These are phyloP conservation scores for Typhlichthys subterraneus DNA, from an alignment of 2,797 vertebrate genomes.

Conservation along the genomic window DNA sequence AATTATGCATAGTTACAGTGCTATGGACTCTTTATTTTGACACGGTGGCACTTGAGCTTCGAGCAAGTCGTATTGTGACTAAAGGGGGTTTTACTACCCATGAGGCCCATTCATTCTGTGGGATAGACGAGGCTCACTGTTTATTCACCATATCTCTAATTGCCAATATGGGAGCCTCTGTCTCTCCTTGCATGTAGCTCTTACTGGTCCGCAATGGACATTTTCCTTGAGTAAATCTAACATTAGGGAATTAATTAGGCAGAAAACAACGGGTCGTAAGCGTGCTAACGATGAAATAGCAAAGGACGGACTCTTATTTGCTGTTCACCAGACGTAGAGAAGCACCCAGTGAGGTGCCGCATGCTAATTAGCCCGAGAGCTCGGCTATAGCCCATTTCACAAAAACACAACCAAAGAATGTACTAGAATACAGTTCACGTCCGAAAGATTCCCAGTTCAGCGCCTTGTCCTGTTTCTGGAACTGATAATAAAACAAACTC, in stretches of 20 bases:
- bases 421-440: constrained; percentile 18
- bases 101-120: constrained; percentile 35
- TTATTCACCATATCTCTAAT: constrained; percentile 71
- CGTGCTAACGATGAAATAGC: constrained; percentile 77
- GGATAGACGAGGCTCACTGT: constrained; percentile 46
- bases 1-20: constrained; percentile 18
- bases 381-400: constrained; percentile 39
- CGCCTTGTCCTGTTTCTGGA: constrained; percentile 12
- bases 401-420: constrained; percentile 7
- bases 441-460: constrained; percentile 2
- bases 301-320: constrained; percentile 66
- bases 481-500: too few relatives aligned
- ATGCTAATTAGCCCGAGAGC: constrained; percentile 61
- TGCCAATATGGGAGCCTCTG: constrained; percentile 64
- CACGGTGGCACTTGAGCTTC: constrained; percentile 18
- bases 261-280: constrained; percentile 79
- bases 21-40: constrained; percentile 6
- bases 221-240: constrained; percentile 73
- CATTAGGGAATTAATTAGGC: constrained; percentile 82
- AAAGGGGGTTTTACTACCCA: constrained; percentile 33
- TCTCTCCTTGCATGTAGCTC: constrained; percentile 53
- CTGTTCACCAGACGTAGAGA: constrained; percentile 53
- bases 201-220: constrained; percentile 58
- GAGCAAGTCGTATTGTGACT: constrained; percentile 23
- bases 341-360: constrained; percentile 43